Evolutionary conservation across 2,113 vertebrate genomes (phyloP).

Genomic region (Columba livia): DNA sequence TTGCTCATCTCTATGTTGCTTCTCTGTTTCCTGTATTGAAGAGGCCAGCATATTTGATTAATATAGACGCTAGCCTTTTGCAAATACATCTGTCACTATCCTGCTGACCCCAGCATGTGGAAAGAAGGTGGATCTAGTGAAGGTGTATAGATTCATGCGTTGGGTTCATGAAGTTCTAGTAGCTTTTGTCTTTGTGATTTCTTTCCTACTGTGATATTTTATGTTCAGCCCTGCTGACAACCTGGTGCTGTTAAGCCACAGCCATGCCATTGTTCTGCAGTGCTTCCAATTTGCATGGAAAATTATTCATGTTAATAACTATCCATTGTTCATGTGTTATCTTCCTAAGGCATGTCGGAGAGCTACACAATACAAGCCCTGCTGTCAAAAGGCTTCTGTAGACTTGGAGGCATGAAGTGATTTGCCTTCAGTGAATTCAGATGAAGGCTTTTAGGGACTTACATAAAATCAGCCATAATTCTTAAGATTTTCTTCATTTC

Average conservation of each 20-base stretch:
- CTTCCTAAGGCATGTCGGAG: slow-evolving; percentile 21
- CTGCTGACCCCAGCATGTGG: neutral
- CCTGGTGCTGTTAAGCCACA: neutral
- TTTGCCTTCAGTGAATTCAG: neutral
- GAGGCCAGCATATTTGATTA: neutral
- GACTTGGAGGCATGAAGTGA: neutral
- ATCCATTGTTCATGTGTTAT: slow-evolving; percentile 43
- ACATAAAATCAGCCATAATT: neutral
- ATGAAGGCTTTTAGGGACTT: neutral
- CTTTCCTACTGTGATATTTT: neutral
- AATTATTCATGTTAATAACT: slow-evolving; percentile 47
- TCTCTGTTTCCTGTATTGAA: neutral
- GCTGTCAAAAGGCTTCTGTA: neutral
- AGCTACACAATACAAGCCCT: neutral
- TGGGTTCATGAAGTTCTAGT: neutral
- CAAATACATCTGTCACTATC: neutral
- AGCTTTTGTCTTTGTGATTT: neutral
- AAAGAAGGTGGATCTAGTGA: neutral
- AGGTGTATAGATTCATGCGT: neutral
- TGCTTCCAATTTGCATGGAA: slow-evolving; percentile 36
- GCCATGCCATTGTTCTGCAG: neutral
- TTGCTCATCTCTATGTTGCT: neutral
- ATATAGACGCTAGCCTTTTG: neutral
- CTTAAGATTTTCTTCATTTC: neutral
- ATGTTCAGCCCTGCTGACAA: neutral